Evolutionary conservation across 2,113 vertebrate species (phyloP), one percentile per base, ranked within the genome.

Genomic region (Brachypteracias leptosomus): DNA sequence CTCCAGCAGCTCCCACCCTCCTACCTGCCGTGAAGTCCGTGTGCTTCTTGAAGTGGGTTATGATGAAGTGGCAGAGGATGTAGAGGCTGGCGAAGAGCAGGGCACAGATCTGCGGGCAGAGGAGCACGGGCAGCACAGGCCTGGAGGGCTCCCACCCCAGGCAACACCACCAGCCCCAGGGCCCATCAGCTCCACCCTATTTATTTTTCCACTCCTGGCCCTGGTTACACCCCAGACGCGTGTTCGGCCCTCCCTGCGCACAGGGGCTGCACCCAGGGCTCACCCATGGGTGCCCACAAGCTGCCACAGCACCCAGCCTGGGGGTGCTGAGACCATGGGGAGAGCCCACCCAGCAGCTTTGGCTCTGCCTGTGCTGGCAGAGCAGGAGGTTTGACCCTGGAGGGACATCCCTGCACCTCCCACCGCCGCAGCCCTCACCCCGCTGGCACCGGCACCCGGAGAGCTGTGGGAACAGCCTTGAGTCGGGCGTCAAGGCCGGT

Each of bases 21-120:
- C 93, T 95, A 99, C 99, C 99, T 93, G 98, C 98, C 52, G 98
- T 85, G 75, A 99, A 99, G 95, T 99, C 99, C 0, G 99, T 97
- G 73, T 98, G 98, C 97, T 99, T 99, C 98, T 98, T 99, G 97
- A 99, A 99, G 97, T 97, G 98, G 35, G 99, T 99, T 96, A 99
- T 98, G 96, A 99, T 96, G 90, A 99, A 97, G 96, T 99, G 99
- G 94, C 99, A 99, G 90, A 99, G 94, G 76, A 99, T 98, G 98
- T 99, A 99, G 80, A 99, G 99, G 86, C 98, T 98, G 16, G 98
- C 97, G 33, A 99, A 99, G 86, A 99, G 98, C 90, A 99, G 98
- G 17, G 98, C 96, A 9, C 99, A 99, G 96, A 99, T 99, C 99
- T 99, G 98, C 1, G 40, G 76, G 85, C 71, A 94, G 63, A 94